Conservation (phyloP, 2,888 invertebrate genomes). For the Phyllotreta striolata region DNA sequence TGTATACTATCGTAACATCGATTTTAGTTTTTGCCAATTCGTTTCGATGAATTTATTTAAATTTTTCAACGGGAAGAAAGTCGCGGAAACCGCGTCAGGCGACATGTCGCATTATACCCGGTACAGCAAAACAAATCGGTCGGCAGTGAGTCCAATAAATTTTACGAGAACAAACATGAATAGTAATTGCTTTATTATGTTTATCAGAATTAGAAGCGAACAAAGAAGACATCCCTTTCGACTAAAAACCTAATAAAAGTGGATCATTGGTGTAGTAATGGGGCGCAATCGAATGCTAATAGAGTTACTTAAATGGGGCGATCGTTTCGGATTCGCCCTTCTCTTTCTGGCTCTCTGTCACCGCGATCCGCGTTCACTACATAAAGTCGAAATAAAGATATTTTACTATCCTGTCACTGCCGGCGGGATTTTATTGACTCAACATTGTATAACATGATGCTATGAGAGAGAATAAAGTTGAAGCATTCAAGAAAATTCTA, state of each 20-base stretch:
- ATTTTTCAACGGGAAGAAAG: no score
- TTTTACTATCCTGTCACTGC: constrained; percentile 21
- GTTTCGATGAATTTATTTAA: no score
- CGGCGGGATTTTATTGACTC: neutral
- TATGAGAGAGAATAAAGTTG: no score
- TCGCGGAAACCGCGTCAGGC: no score
- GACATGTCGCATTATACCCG: no score
- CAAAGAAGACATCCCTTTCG: constrained; percentile 36
- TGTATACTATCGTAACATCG: no score
- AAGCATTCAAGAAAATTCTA: constrained; percentile 2
- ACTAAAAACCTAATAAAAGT: constrained; percentile 42
- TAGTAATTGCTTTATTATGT: constrained; percentile 42
- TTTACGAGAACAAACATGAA: constrained; percentile 39
- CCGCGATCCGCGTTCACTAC: constrained; percentile 42
- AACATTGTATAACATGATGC: no score
- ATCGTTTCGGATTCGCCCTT: constrained; percentile 32
- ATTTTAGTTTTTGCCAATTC: no score
- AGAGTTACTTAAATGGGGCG: constrained; percentile 50
- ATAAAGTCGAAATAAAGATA: constrained; percentile 50
- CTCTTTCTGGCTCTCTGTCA: constrained; percentile 10
- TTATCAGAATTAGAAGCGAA: constrained; percentile 41
- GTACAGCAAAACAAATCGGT: constrained; percentile 24
- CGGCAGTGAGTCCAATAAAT: constrained; percentile 33
- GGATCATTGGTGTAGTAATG: constrained; percentile 43
- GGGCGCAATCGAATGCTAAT: constrained; percentile 49